Conservation (phyloP, 2,113 vertebrate species). For the Ailuropoda melanoleuca region DNA sequence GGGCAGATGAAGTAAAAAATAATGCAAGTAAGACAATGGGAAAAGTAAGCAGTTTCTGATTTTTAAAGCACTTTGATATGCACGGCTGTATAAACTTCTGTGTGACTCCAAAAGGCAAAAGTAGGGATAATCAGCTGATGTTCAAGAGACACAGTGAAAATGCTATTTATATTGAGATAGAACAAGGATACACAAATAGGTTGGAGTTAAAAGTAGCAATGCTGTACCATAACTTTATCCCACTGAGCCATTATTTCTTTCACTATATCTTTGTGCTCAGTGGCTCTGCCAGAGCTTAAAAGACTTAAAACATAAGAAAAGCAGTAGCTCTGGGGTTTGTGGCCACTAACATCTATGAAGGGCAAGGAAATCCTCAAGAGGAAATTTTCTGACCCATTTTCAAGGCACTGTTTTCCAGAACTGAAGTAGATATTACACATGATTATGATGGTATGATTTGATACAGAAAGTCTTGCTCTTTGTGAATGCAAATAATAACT, state of each 20-base stretch:
- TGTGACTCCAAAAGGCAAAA: neutral
- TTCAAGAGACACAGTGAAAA: neutral
- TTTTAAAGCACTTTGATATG: neutral
- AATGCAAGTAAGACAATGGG: neutral
- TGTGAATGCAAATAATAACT: neutral
- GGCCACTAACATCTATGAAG: neutral
- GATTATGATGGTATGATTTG: neutral
- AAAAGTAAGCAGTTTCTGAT: neutral
- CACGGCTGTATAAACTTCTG: neutral
- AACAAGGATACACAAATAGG: neutral
- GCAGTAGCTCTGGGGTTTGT: neutral
- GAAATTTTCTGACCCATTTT: neutral
- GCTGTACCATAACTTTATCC: neutral
- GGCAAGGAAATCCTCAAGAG: neutral
- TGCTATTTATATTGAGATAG: no score
- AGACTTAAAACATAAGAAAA: neutral
- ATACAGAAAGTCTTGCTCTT: neutral
- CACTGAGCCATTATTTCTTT: neutral
- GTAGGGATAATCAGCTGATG: neutral
- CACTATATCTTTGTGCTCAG: neutral
- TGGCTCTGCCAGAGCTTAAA: neutral
- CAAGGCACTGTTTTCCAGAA: neutral
- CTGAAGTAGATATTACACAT: neutral
- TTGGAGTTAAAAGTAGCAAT: neutral
- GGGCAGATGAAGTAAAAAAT: neutral